Evolutionary conservation across 2,797 vertebrate genomes (phyloP), one percentile per base, ranked within the genome.

Genomic region (Esox lucius): DNA sequence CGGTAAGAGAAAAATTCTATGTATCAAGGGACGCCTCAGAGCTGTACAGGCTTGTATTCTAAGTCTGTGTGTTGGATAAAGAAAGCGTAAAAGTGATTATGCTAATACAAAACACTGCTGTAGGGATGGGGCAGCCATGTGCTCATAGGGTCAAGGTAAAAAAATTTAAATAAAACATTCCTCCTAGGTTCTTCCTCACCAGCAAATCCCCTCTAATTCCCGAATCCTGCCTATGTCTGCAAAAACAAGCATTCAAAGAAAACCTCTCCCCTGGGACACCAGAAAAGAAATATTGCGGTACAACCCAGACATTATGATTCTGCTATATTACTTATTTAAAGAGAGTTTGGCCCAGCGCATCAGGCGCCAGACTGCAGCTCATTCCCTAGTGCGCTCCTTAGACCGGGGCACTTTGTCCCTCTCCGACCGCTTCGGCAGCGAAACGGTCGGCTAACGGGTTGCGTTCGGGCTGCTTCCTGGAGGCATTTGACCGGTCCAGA

Each of bases 101-200:
- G 81, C 53, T 77, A 83, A 82, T 81, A 64, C 56, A 12, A 11
- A 17, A 46, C 31, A 65, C 33, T 31, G 77, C 81, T 83, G 22
- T 80, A 83, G 85, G 89, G 81, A 67, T 82, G 80, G 83, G 79
- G 76, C 83, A 83, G 77, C 73, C 68, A 79, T 79, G 83, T 51
- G 28, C 39, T 46, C 73, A 46, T 46, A 0, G 42, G 70, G 87
- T 81, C 87, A 87, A 89, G 83, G 87, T 85, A 80, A 86, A 62
- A 79, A 73, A 75, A 71, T 12, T 16, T 0, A 0, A 7, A 16
- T 1, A 0, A 1, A 16, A 33, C 33, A n/a, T 39, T 33, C 8
- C 31, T 66, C 31, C 28, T 0, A 2, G 24, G 31, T 26, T 39
- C 17, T 2, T 0, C 65, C 65, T 33, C 33, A 46, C 53, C 22